Percentiles rank a stretch among this genome's conserved stretches.
These are phyloP conservation scores for Caerostris extrusa DNA, from an alignment of 1,140 invertebrate species.

Conservation along the genomic window DNA sequence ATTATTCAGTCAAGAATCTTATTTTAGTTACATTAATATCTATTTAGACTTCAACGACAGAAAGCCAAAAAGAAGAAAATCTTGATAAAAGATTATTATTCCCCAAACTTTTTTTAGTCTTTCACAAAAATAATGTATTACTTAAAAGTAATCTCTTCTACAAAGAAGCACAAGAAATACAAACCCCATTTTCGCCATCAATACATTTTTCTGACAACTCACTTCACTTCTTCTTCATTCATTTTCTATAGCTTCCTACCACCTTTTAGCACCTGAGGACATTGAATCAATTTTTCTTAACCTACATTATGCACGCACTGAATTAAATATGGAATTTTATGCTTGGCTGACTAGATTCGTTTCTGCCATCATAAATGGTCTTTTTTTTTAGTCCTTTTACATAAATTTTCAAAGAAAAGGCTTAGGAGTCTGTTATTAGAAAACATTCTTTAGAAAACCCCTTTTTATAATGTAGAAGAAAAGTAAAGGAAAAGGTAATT, in stretches of 20 bases:
- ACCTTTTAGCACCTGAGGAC: constrained; percentile 21
- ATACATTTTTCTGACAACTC: constrained; percentile 33
- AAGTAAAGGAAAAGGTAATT: constrained; percentile 16
- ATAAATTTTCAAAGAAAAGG: constrained; percentile 37
- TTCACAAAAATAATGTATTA: neutral
- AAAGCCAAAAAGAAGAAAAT: neutral
- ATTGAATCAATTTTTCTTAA: constrained; percentile 29
- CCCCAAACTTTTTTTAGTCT: neutral
- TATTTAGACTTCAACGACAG: neutral
- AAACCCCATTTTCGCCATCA: neutral
- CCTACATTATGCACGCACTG: constrained; percentile 20
- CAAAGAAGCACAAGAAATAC: neutral
- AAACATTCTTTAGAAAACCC: neutral
- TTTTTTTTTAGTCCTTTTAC: constrained; percentile 27
- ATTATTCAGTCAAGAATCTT: too few species aligned
- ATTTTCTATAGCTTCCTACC: constrained; percentile 28
- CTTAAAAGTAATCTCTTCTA: constrained; percentile 19
- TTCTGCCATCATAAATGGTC: constrained; percentile 3
- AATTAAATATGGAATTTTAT: constrained; percentile 41
- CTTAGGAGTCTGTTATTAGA: neutral
- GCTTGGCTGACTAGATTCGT: constrained; percentile 17
- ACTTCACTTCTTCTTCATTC: constrained; percentile 11
- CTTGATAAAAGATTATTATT: neutral
- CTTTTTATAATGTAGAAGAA: neutral
- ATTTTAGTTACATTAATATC: neutral